These are phyloP conservation scores for Synanthedon tipuliformis DNA, from an alignment of 2,888 invertebrate genomes.

Conservation along the genomic window DNA sequence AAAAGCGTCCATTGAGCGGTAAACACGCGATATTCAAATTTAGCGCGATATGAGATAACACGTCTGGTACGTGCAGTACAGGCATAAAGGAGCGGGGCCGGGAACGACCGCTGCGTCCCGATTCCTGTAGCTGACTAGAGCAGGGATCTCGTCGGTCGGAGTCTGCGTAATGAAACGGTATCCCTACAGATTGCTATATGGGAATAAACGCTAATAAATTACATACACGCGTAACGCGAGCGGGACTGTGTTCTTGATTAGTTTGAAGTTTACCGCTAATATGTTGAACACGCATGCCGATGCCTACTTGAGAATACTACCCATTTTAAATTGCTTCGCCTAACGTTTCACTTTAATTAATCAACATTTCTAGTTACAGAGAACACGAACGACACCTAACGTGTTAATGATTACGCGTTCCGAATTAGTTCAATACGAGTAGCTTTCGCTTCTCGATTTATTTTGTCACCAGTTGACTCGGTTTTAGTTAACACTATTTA, in stretches of 20 bases:
- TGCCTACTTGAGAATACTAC: slow-evolving; percentile 3
- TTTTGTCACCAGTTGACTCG: no score
- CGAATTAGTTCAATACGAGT: background rate
- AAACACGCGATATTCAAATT: slow-evolving; percentile 23
- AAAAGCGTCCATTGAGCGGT: slow-evolving; percentile 1
- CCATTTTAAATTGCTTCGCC: slow-evolving; percentile 4
- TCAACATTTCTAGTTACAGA: background rate
- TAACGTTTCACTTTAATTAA: slow-evolving; percentile 1
- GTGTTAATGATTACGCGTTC: background rate
- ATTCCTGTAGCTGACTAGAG: slow-evolving; percentile 58
- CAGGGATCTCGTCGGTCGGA: slow-evolving; percentile 53
- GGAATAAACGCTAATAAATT: slow-evolving; percentile 69
- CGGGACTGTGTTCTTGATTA: slow-evolving; percentile 60
- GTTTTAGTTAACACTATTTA: no score
- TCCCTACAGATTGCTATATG: slow-evolving; percentile 67
- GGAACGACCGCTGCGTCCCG: slow-evolving; percentile 47
- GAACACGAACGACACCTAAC: background rate
- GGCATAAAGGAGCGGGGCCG: slow-evolving; percentile 12
- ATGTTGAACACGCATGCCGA: slow-evolving; percentile 31
- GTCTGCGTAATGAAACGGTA: slow-evolving; percentile 67
- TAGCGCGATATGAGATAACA: background rate
- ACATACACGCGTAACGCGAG: slow-evolving; percentile 61
- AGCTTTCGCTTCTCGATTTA: no score
- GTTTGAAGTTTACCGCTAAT: slow-evolving; percentile 63
- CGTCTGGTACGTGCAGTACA: slow-evolving; percentile 5